Conservation (phyloP, 2,888 invertebrate species). For the Diarsia rubi region DNA sequence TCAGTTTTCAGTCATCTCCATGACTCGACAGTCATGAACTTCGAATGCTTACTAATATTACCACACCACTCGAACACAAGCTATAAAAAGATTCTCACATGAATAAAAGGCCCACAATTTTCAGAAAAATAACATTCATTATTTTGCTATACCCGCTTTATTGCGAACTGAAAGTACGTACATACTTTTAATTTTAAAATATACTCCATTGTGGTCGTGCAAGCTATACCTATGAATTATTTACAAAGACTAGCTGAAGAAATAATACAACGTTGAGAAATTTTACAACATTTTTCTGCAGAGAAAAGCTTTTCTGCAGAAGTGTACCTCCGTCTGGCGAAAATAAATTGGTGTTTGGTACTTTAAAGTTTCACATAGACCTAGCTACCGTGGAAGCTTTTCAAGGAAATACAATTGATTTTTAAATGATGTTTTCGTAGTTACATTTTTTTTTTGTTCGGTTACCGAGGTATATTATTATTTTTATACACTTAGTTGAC, state of each 20-base stretch:
- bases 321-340: constrained; percentile 56
- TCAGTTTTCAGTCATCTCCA: too few relatives aligned
- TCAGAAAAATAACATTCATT: constrained; percentile 10
- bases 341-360: constrained; percentile 58
- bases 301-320: constrained; percentile 53
- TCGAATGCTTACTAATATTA: too few relatives aligned
- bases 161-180: constrained; percentile 27
- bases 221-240: constrained; percentile 56
- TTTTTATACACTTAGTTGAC: not conserved
- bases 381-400: constrained; percentile 22
- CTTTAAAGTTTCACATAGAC: constrained; percentile 45
- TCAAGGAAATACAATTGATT: constrained; percentile 20
- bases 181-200: constrained; percentile 50
- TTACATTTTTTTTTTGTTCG: not conserved
- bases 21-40: too few relatives aligned
- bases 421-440: constrained; percentile 6
- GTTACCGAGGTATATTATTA: not conserved
- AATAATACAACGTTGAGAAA: constrained; percentile 53
- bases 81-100: not conserved
- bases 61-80: not conserved
- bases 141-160: constrained; percentile 4
- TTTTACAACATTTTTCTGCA: constrained; percentile 54
- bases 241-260: constrained; percentile 42
- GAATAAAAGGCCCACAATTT: not conserved
- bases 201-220: constrained; percentile 41